A percentile compares a stretch with the other conserved stretches of the same genome.
Conservation (phyloP, 2,888 invertebrate genomes). For the Papilio demoleus region DNA sequence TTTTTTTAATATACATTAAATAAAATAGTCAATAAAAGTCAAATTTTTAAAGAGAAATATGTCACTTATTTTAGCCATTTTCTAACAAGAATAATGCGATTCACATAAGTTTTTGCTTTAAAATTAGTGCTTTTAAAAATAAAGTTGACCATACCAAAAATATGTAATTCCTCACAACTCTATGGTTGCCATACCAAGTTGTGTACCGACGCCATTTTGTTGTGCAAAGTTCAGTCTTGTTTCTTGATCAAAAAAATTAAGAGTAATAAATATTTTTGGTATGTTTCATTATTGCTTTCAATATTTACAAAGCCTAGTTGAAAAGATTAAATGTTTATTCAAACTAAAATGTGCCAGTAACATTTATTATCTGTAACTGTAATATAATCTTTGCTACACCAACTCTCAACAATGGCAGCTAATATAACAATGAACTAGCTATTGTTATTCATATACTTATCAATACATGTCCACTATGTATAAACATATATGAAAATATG, state of each 20-base stretch:
- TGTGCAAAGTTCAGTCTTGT: constrained; percentile 39
- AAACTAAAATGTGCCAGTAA: constrained; percentile 7
- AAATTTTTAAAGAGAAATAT: no score
- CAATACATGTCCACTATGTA: background rate
- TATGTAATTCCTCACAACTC: constrained; percentile 16
- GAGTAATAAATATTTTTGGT: constrained; percentile 41
- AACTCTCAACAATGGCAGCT: constrained; percentile 14
- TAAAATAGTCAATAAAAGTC: no score
- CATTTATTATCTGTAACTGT: background rate
- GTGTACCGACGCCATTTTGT: constrained; percentile 13
- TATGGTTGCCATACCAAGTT: constrained; percentile 6
- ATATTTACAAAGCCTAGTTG: constrained; percentile 32
- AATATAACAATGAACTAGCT: constrained; percentile 19
- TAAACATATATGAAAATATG: constrained; percentile 28
- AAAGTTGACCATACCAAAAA: constrained; percentile 39
- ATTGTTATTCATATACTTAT: constrained; percentile 28
- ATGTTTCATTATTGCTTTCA: constrained; percentile 11
- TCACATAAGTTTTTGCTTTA: no score
- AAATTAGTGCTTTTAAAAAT: background rate
- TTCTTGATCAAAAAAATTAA: constrained; percentile 33
- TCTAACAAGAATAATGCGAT: no score
- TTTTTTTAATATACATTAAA: no score
- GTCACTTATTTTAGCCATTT: background rate
- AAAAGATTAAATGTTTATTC: constrained; percentile 13
- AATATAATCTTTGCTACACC: constrained; percentile 2